Base-by-base conservation (phyloP, 2,797 vertebrate species). In the Eulemur coronatus region DNA sequence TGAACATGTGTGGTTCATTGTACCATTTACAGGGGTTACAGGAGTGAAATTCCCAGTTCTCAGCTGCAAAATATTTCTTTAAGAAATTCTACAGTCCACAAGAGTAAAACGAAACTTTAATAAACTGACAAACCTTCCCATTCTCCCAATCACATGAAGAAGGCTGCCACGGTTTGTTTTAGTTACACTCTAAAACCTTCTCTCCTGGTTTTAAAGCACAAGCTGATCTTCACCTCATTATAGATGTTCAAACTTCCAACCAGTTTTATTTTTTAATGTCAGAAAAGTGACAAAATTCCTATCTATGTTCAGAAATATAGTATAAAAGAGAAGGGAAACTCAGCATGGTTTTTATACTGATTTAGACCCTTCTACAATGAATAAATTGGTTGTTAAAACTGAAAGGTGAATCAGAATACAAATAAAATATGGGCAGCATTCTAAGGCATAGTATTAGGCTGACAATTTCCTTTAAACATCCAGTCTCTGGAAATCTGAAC, bases 121-220 rank as follows among this genome's bases (percentile, higher is more conserved):
- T 59, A 88, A 89, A 69, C 4, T 89, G 59, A 59, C 26, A 46
- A 67, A 67, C 1, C 46, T 43, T 63, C 70, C 46, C 63, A 90
- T 30, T 57, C 24, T 84, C 35, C 52, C 78, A 75, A 61, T 86
- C 7, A 72, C n/a, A 78, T 4, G 18, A 84, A 86, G 30, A 52
- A 30, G 33, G 57, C 61, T 52, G 14, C 43, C 67, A 70, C 4
- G 26, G 18, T 81, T 84, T 93, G 93, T 79, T 84, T 84, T 65
- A 96, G 57, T 89, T 84, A 92, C 9, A 73, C 9, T 85, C 11
- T n/a, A 80, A 92, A 95, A 85, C 20, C 15, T 73, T 76, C 61
- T 63, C 57, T 38, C 70, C 35, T 73, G 41, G 35, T 84, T 92
- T 86, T 92, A 63, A 92, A 90, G 46, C 38, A 86, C 59, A 86